Percentiles rank a stretch among this genome's conserved stretches.
Evolutionary conservation across 1,140 invertebrate species (phyloP).

Genomic region (Ips nitidus): DNA sequence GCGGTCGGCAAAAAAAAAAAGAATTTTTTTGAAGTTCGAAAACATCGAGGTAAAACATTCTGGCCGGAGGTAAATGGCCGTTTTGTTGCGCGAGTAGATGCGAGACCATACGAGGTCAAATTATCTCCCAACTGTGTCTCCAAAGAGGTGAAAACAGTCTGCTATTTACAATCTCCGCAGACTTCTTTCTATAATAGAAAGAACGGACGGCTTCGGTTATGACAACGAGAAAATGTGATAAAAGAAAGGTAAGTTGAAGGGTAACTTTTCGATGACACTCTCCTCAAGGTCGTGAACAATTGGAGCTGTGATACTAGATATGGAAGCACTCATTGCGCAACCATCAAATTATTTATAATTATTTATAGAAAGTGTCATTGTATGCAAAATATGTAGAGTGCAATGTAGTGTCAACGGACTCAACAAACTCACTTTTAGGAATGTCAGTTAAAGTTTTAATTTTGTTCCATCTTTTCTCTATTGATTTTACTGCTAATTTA

Average conservation of each 20-base stretch:
- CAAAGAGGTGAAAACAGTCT: slow-evolving; percentile 40
- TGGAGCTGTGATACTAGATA: too few relatives aligned
- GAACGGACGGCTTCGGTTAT: slow-evolving; percentile 19
- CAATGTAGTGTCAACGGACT: too few relatives aligned
- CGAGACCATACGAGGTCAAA: slow-evolving; percentile 41
- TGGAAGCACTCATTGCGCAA: too few relatives aligned
- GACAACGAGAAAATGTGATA: slow-evolving; percentile 18
- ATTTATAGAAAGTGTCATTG: too few relatives aligned
- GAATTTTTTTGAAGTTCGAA: background rate
- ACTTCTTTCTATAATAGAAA: slow-evolving; percentile 18
- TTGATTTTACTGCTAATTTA: background rate
- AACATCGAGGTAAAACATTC: background rate
- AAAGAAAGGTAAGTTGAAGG: too few relatives aligned
- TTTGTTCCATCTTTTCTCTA: background rate
- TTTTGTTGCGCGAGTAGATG: slow-evolving; percentile 36
- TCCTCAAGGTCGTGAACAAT: too few relatives aligned
- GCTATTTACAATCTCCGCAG: slow-evolving; percentile 40
- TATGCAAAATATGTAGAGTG: too few relatives aligned
- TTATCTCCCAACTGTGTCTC: slow-evolving; percentile 40
- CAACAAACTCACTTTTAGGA: background rate
- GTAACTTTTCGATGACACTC: too few relatives aligned
- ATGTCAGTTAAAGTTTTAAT: background rate
- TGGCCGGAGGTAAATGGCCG: slow-evolving; percentile 27
- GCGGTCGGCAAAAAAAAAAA: too few relatives aligned
- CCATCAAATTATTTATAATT: too few relatives aligned